Evolutionary conservation across 2,888 invertebrate genomes (phyloP), one percentile per base, ranked within the genome.

Genomic region (Pammene fasciana): DNA sequence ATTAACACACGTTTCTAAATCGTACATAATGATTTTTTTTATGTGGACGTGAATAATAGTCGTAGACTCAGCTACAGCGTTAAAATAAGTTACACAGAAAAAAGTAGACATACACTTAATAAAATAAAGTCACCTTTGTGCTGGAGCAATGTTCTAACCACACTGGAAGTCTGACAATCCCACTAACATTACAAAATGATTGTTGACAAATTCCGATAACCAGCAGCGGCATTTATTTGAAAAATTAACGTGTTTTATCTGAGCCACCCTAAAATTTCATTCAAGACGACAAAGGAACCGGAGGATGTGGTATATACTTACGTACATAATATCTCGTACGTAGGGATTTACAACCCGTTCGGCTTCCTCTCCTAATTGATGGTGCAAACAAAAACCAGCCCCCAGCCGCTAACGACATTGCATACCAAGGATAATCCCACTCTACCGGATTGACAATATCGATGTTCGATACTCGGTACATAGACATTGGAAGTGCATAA

Each of bases 161-260:
- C n/a, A n/a, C n/a, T n/a, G n/a, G n/a, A n/a, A n/a, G n/a, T n/a
- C n/a, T n/a, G n/a, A n/a, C n/a, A n/a, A n/a, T n/a, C n/a, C n/a
- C n/a, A n/a, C n/a, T n/a, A n/a, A n/a, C n/a, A n/a, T n/a, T n/a
- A n/a, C n/a, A n/a, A n/a, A n/a, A n/a, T n/a, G 6, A 16, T 46
- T 79, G 76, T 73, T 71, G 67, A 50, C 80, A 81, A 77, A 75
- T 75, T 65, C 45, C 68, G 74, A 74, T 78, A 80, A 82, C 81
- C n/a, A n/a, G n/a, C n/a, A n/a, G n/a, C n/a, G n/a, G n/a, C 83
- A 82, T n/a, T 36, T 9, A 16, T 0, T n/a, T 84, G 79, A 76
- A 74, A 76, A 80, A 84, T 88, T 86, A 88, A 78, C 85, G 81
- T 75, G 13, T 77, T 77, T 82, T 87, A 86, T 87, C 84, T 83